Evolutionary conservation across 2,888 invertebrate genomes (phyloP), one percentile per base, ranked within the genome.

Genomic region (Pemphredon lugubris): DNA sequence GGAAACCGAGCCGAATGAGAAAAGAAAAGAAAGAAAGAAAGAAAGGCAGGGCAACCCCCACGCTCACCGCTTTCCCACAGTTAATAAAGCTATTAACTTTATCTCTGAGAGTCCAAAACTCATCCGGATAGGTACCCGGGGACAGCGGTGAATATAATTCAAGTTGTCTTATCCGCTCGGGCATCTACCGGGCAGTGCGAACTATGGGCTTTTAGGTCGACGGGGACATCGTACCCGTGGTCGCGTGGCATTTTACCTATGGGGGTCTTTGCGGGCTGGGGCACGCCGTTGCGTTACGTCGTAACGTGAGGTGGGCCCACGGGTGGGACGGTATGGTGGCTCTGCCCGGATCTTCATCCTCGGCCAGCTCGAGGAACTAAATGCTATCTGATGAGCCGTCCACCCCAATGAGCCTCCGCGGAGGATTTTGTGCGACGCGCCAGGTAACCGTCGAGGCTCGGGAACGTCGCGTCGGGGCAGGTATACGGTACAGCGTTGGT

Each of bases 71-170:
- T 81, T 88, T 88, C 88, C 88, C 87, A 88, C 88, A 87, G 84
- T 86, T 82, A 87, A 88, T 88, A 87, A 87, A 89, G 86, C 87
- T 86, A 88, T 88, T 88, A 87, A 88, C 84, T 86, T 87, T 85
- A 87, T 88, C 86, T 85, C 65, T 50, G 61, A 1, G n/a, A 63
- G 40, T 68, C 75, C 61, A 78, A 82, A 81, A 83, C 79, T 84
- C 79, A 82, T 81, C 82, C 84, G 79, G 75, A 75, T 77, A 78
- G 80, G 79, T 79, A 80, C 48, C 42, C 75, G 71, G 48, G 45
- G 59, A 47, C 77, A 77, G 82, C 76, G 82, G 81, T 82, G 85
- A 83, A 81, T 86, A 87, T 87, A 87, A 87, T 84, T 87, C 86
- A 87, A 83, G 84, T 84, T 84, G 86, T 78, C 78, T 85, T 84